These are phyloP conservation scores for Phoenicopterus ruber DNA, from an alignment of 2,113 vertebrate species.

Conservation along the genomic window DNA sequence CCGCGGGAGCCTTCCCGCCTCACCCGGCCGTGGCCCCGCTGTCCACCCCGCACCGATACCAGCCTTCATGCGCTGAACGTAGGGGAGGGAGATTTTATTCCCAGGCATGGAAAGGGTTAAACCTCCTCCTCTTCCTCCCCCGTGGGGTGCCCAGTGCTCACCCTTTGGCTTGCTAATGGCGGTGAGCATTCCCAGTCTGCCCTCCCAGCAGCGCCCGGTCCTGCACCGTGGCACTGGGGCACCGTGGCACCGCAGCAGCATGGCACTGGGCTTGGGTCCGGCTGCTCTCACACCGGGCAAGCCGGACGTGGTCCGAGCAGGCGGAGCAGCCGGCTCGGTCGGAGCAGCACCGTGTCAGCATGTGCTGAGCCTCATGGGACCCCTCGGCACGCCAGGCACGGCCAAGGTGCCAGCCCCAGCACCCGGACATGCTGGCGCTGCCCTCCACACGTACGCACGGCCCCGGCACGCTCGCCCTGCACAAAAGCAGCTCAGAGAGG, in stretches of 20 bases:
- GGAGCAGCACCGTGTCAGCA: rapidly evolving
- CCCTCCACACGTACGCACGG: rapidly evolving
- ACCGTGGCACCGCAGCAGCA: background rate
- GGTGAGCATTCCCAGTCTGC: background rate
- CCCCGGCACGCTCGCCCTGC: too few relatives aligned
- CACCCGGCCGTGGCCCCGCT: rapidly evolving
- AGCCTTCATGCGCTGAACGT: rapidly evolving
- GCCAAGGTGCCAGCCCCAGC: background rate
- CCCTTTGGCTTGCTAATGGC: background rate
- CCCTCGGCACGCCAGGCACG: background rate
- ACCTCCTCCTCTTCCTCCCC: background rate
- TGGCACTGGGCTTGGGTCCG: background rate
- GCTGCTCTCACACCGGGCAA: background rate
- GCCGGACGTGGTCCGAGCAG: background rate
- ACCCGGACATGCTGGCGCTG: background rate
- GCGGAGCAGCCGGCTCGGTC: background rate
- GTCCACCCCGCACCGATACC: rapidly evolving
- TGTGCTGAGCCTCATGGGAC: background rate
- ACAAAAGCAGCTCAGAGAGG: background rate
- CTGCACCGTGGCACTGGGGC: rapidly evolving
- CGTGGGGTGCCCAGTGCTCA: background rate
- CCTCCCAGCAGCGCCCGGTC: background rate
- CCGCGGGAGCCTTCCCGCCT: background rate
- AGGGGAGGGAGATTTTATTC: too few relatives aligned
- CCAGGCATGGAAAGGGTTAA: background rate